Evolutionary conservation across 2,888 invertebrate genomes (phyloP).

Genomic region (Epinotia demarniana): DNA sequence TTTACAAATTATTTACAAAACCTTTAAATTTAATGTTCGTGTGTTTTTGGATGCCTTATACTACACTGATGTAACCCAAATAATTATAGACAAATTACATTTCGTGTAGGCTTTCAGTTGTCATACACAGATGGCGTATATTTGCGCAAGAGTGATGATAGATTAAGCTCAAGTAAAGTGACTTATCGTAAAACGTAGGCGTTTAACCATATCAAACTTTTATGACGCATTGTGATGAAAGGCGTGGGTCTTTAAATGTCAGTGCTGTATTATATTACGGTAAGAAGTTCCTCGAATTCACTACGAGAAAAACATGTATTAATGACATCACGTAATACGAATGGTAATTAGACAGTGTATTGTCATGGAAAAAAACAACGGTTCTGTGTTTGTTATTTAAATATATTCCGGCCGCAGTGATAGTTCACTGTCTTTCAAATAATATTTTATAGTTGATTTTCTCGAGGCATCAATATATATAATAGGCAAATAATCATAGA

Average conservation of each 20-base stretch:
- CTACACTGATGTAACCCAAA: background rate
- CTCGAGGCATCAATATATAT: background rate
- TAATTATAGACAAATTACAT: background rate
- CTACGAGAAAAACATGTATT: slow-evolving; percentile 28
- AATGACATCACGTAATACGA: slow-evolving; percentile 29
- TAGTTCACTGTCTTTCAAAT: background rate
- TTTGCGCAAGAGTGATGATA: slow-evolving; percentile 41
- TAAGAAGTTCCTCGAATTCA: slow-evolving; percentile 32
- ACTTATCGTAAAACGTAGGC: slow-evolving; percentile 38
- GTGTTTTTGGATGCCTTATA: background rate
- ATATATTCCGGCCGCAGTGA: background rate
- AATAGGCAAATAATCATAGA: background rate
- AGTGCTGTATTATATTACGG: slow-evolving; percentile 31
- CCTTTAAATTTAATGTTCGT: background rate
- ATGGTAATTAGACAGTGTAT: slow-evolving; percentile 23
- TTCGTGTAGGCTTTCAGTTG: slow-evolving; percentile 27
- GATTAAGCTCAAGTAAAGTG: slow-evolving; percentile 38
- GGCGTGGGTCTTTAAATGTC: slow-evolving; percentile 42
- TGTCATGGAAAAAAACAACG: slow-evolving; percentile 27
- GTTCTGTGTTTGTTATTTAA: slow-evolving; percentile 11
- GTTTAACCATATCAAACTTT: slow-evolving; percentile 41
- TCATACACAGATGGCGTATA: slow-evolving; percentile 24
- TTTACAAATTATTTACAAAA: background rate
- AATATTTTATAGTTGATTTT: background rate
- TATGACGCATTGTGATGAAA: slow-evolving; percentile 41